A percentile compares a stretch with the other conserved stretches of the same genome.
These are phyloP conservation scores for Cataglyphis altisquamis DNA, from an alignment of 2,888 invertebrate genomes.

Conservation along the genomic window DNA sequence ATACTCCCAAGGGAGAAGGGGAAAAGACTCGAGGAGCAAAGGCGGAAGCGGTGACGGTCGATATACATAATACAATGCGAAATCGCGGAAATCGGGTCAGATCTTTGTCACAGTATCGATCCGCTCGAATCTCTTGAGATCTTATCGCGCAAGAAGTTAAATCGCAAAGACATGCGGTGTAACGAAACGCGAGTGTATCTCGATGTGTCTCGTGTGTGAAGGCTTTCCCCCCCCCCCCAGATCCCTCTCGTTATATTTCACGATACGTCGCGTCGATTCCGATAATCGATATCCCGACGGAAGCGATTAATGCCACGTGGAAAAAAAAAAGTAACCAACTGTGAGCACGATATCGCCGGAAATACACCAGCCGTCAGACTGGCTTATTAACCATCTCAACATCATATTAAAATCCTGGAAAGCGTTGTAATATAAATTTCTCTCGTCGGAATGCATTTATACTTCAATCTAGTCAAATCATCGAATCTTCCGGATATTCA, in stretches of 20 bases:
- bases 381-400: constrained; percentile 11
- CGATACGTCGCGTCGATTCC: neutral
- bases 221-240: neutral
- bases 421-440: neutral
- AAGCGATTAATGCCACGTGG: constrained; percentile 19
- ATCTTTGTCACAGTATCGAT: constrained; percentile 49
- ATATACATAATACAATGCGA: constrained; percentile 1
- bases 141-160: constrained; percentile 14
- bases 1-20: constrained; percentile 5
- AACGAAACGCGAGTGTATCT: neutral
- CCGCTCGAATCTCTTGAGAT: constrained; percentile 18
- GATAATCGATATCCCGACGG: constrained; percentile 24
- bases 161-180: neutral
- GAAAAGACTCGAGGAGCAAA: neutral
- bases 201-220: neutral
- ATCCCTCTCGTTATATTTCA: constrained; percentile 20
- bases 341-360: neutral
- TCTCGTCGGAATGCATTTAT: neutral
- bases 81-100: constrained; percentile 46
- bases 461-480: neutral
- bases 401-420: neutral
- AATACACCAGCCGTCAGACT: neutral
- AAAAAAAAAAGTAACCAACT: neutral
- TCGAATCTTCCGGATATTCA: neutral
- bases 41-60: constrained; percentile 13